Conservation (phyloP, 2,797 vertebrate genomes). For the Ptychadena robeensis region DNA sequence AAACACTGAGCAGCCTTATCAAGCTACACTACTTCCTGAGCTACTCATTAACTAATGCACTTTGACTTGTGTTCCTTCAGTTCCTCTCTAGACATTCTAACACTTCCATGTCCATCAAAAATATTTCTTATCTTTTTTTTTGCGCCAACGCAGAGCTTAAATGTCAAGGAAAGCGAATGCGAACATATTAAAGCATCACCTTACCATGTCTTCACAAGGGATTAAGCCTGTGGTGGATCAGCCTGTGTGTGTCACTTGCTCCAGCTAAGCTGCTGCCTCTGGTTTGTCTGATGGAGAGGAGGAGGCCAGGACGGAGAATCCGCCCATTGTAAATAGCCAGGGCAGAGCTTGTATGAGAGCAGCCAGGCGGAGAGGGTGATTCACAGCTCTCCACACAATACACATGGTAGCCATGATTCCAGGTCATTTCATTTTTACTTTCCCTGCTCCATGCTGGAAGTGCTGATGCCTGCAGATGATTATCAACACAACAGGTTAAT, state of each 20-base stretch:
- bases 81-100: not conserved
- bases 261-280: conserved; percentile 40
- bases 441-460: too few species aligned
- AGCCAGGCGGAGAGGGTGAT: not conserved
- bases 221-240: conserved; percentile 9
- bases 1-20: conserved; percentile 18
- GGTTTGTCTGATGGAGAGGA: not conserved
- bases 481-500: not conserved
- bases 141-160: not conserved
- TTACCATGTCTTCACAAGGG: conserved; percentile 52
- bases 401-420: conserved; percentile 25
- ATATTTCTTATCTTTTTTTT: not conserved
- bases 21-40: conserved; percentile 14
- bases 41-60: conserved; percentile 56
- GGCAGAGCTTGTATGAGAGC: conserved; percentile 17
- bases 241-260: conserved; percentile 21
- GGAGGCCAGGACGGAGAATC: conserved; percentile 7
- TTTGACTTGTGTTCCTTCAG: conserved; percentile 41
- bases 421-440: not conserved
- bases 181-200: conserved; percentile 7
- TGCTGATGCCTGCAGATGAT: not conserved
- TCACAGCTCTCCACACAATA: conserved; percentile 2
- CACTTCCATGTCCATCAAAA: not conserved
- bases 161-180: not conserved
- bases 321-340: conserved; percentile 48